Percentiles rank a stretch among this genome's conserved stretches.
Conservation (phyloP, 2,113 vertebrate genomes). For the Poicephalus meyeri region DNA sequence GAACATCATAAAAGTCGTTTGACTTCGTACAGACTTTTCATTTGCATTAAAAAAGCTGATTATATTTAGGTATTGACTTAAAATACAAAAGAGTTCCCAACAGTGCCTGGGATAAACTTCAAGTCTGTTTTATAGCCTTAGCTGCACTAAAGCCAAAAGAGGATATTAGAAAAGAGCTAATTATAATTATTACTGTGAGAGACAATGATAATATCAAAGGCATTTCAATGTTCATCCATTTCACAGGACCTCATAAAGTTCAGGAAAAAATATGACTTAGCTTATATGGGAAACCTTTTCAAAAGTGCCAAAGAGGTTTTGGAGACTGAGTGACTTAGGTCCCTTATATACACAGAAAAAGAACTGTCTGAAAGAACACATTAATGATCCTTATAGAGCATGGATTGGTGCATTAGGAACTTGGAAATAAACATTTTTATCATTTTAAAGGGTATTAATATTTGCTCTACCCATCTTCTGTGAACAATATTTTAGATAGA, state of each 20-base stretch:
- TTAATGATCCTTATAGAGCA: neutral
- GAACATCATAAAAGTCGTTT: neutral
- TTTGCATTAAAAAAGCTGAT: conserved; percentile 15
- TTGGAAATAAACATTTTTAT: neutral
- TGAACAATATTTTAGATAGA: neutral
- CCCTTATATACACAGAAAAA: neutral
- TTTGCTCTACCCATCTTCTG: neutral
- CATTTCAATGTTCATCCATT: conserved; percentile 42
- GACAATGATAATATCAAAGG: conserved; percentile 50
- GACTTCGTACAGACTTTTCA: neutral
- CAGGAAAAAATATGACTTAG: neutral
- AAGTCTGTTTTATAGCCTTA: conserved; percentile 44
- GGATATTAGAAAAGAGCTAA: conserved; percentile 55
- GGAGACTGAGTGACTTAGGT: neutral
- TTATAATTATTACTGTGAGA: conserved; percentile 56
- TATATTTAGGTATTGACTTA: conserved; percentile 49
- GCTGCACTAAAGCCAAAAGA: conserved; percentile 46
- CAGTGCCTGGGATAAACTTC: conserved; percentile 22
- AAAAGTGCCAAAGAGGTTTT: neutral
- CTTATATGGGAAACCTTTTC: neutral
- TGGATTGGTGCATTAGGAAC: neutral
- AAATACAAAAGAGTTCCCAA: conserved; percentile 27
- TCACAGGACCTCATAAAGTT: conserved; percentile 11
- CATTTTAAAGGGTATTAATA: neutral
- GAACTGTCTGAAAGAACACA: neutral